phyloP scores from a whole-genome alignment of 2,797 vertebrate species.

The Oophaga sylvatica region DNA sequence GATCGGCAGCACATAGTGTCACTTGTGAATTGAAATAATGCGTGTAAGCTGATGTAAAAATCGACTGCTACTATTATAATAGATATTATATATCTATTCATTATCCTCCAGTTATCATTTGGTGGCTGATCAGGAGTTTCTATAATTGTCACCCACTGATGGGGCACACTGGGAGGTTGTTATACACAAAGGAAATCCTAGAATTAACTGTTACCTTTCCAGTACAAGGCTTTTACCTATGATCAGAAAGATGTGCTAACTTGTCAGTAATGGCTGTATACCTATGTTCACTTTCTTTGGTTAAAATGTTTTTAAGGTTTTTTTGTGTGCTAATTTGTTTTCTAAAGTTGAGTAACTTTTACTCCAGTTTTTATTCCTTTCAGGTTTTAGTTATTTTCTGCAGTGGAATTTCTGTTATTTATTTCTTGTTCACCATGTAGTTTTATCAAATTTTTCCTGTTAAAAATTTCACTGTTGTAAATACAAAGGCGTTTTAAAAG shows the following conservation, averaged over 20 bases:
- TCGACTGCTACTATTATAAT: background rate
- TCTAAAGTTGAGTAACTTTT: background rate
- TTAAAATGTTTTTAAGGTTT: constrained; percentile 1
- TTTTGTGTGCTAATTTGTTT: background rate
- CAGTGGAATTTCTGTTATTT: background rate
- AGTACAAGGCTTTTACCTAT: too few relatives aligned
- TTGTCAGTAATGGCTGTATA: background rate
- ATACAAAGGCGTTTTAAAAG: constrained; percentile 60
- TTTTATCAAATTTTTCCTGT: background rate
- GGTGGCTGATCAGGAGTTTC: background rate
- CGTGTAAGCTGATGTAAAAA: background rate
- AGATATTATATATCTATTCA: background rate
- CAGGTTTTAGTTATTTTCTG: background rate
- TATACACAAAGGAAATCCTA: too few relatives aligned
- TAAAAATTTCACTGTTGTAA: constrained; percentile 33
- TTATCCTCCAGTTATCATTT: background rate
- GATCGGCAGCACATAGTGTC: too few relatives aligned
- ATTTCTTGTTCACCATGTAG: background rate
- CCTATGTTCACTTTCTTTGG: background rate
- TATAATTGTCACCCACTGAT: background rate
- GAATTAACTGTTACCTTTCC: too few relatives aligned
- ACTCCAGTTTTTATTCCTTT: background rate
- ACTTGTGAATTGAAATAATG: background rate
- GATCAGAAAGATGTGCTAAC: too few relatives aligned
- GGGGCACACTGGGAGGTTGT: too few relatives aligned